Base-by-base conservation (phyloP, 1,140 invertebrate genomes). In the Nylanderia fulva region DNA sequence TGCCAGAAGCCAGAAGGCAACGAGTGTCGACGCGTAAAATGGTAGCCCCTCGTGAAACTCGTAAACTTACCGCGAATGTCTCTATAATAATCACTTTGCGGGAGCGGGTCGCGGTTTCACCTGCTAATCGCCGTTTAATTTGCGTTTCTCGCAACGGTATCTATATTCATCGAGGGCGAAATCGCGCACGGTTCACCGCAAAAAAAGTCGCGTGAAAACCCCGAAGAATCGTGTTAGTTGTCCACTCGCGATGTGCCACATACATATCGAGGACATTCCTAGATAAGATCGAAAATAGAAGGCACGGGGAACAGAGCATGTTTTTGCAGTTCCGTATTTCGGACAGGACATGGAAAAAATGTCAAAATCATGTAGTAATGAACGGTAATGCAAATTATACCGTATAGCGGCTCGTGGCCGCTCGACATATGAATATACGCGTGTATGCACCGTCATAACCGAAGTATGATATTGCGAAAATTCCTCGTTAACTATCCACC, bases 1-100 rank as follows among this genome's bases (percentile, higher is more conserved):
- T 48, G 36, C 29, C 69, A 76, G 42, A 36, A 45, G 36, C 29
- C 69, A 76, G 42, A 36, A 45, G 29, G 42, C 76, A 88, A 85
- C 83, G 48, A 80, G 60, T 74, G 56, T 45, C 63, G 29, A 27
- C 36, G 45, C 29, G 52, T 61, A 71, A 82, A 88, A 89, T 89
- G 66, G 63, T n/a, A 79, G 61, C 60, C 48, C 36, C 48, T 76
- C 74, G 8, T 58, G 33, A 39, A 45, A 66, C 88, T 90, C 89
- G 83, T 90, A 90, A 90, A 90, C 83, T 80, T 56, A 86, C 77
- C 71, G 52, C 48, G 77, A 90, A 90, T 74, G 77, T 90, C 89
- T 90, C 88, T 84, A 90, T 90, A 90, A 90, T 89, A 90, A 90
- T 89, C 75, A 76, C 64, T 71, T 56, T 58, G 54, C 36, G 29